Evolutionary conservation across 2,888 invertebrate species (phyloP).

Genomic region (Entomobrya proxima): DNA sequence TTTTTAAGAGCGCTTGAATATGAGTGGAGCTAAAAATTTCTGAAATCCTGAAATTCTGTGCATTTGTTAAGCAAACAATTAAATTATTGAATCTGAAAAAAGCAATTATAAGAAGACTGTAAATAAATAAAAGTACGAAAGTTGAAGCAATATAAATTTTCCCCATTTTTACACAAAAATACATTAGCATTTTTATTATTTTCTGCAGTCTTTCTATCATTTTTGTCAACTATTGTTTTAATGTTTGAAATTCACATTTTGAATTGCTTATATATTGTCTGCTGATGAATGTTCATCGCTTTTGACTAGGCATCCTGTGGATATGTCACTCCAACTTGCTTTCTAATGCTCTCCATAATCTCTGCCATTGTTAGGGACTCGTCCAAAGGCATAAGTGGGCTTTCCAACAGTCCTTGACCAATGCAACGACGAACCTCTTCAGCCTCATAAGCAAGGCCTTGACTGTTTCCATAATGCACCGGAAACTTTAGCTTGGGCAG

Average conservation of each 20-base stretch:
- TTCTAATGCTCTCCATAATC: constrained; percentile 85
- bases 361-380: constrained; percentile 85
- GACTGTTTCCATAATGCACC: constrained; percentile 84
- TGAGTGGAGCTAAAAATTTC: background rate
- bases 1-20: constrained; percentile 7
- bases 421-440: constrained; percentile 87
- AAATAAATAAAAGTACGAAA: too few relatives aligned
- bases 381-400: constrained; percentile 83
- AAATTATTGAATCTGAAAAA: too few relatives aligned
- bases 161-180: too few relatives aligned
- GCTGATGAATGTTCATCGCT: background rate
- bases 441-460: constrained; percentile 87
- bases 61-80: too few relatives aligned
- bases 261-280: background rate
- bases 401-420: constrained; percentile 83
- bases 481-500: constrained; percentile 82
- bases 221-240: background rate
- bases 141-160: too few relatives aligned
- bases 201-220: too few relatives aligned
- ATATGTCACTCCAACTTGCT: constrained; percentile 83
- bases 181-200: too few relatives aligned
- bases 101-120: too few relatives aligned
- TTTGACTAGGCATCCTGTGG: constrained; percentile 79
- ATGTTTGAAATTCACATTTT: too few relatives aligned
- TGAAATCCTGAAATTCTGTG: background rate